phyloP scores from a whole-genome alignment of 35 echinoderm and acorn worm species.

The Apostichopus parvimensis region DNA sequence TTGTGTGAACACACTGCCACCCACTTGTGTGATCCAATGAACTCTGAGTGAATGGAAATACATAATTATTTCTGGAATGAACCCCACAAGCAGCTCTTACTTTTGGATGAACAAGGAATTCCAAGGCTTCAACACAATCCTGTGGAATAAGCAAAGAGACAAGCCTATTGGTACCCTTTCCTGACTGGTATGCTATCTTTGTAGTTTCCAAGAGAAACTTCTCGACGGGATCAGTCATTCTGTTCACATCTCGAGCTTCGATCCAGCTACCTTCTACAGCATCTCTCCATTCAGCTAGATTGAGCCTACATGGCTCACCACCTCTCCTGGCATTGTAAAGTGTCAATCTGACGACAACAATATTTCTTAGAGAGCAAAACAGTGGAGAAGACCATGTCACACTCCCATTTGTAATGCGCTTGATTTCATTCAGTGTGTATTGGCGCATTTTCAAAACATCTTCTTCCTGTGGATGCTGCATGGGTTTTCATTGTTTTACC shows the following conservation, averaged over 20 bases:
- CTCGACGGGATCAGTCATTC: not conserved
- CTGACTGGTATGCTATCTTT: not conserved
- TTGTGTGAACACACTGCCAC: not conserved
- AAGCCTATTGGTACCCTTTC: not conserved
- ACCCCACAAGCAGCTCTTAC: not conserved
- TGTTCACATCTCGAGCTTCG: not conserved
- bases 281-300: slow-evolving; percentile 13
- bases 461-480: not conserved
- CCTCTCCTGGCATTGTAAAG: slow-evolving; percentile 59
- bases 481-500: slow-evolving; percentile 22
- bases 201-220: not conserved
- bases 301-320: slow-evolving; percentile 53
- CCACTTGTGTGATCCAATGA: slow-evolving; percentile 2
- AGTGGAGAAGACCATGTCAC: slow-evolving; percentile 29
- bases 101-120: not conserved
- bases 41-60: not conserved
- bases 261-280: slow-evolving; percentile 7
- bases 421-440: not conserved
- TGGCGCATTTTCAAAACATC: slow-evolving; percentile 10
- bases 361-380: slow-evolving; percentile 15
- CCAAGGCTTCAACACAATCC: not conserved
- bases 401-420: not conserved
- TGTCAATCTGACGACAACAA: slow-evolving; percentile 40
- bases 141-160: not conserved
- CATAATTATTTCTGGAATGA: not conserved